Percentiles rank a stretch among this genome's conserved stretches.
These are phyloP conservation scores for Lipophrys pholis DNA, from an alignment of 2,113 vertebrate species.

Conservation along the genomic window DNA sequence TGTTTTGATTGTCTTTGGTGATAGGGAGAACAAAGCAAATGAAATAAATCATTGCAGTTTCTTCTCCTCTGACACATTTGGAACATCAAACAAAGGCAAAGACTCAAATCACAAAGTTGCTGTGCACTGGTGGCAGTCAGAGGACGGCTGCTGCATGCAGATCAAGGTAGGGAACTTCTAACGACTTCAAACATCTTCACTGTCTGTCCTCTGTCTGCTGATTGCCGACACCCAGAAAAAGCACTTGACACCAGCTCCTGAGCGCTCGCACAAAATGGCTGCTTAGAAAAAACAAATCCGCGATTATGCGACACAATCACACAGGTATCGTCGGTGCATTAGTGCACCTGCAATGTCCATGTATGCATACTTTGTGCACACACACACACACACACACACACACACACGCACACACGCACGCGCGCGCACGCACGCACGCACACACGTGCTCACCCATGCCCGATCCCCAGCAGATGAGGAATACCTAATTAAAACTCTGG, in stretches of 20 bases:
- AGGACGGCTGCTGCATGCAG: slow-evolving; percentile 73
- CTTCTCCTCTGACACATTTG: slow-evolving; percentile 67
- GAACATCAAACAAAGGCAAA: slow-evolving; percentile 79
- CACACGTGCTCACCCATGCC: slow-evolving; percentile 22
- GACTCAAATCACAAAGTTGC: slow-evolving; percentile 77
- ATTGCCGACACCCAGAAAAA: slow-evolving; percentile 61
- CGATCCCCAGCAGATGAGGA: slow-evolving; percentile 57
- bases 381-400: slow-evolving; percentile 8
- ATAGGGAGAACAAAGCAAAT: slow-evolving; percentile 73
- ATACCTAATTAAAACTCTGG: slow-evolving; percentile 78
- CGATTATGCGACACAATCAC: slow-evolving; percentile 27
- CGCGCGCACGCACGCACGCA: slow-evolving; percentile 2
- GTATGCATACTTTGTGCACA: slow-evolving; percentile 8
- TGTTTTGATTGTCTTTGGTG: slow-evolving; percentile 59
- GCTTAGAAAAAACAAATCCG: slow-evolving; percentile 63
- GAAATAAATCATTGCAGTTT: slow-evolving; percentile 66
- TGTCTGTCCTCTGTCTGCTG: slow-evolving; percentile 70
- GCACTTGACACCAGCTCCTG: slow-evolving; percentile 58
- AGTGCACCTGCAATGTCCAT: slow-evolving; percentile 17
- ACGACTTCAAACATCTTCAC: slow-evolving; percentile 76
- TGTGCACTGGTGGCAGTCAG: slow-evolving; percentile 68
- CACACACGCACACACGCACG: slow-evolving; percentile 17
- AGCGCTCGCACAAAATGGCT: slow-evolving; percentile 61
- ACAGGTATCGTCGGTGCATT: not conserved
- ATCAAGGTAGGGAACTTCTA: slow-evolving; percentile 80